phyloP scores from a whole-genome alignment of 2,113 vertebrate genomes.

The Lophura nycthemera region DNA sequence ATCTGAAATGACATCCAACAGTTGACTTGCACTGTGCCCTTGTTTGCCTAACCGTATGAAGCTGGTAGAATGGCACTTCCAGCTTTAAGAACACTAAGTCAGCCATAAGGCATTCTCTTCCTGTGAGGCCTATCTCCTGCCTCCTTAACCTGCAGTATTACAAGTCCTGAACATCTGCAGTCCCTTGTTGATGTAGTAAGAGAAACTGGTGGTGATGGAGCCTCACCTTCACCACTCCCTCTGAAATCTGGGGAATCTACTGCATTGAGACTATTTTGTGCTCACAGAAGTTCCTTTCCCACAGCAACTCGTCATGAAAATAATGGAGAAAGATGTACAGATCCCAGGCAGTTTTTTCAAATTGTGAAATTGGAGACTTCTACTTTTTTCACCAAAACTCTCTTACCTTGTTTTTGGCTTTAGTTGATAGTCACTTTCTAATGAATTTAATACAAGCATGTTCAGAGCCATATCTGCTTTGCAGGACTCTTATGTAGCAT shows the following conservation, averaged over 20 bases:
- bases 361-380: fast-evolving
- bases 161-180: background rate
- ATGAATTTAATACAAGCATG: background rate
- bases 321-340: background rate
- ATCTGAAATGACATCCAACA: background rate
- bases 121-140: background rate
- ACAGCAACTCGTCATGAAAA: background rate
- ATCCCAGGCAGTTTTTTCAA: background rate
- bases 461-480: background rate
- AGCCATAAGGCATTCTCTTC: background rate
- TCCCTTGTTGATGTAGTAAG: background rate
- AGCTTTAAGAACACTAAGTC: background rate
- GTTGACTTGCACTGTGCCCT: background rate
- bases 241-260: background rate
- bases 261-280: background rate
- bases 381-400: background rate
- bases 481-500: background rate
- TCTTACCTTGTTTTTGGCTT: background rate
- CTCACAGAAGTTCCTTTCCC: background rate
- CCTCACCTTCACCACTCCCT: background rate
- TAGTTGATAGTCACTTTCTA: background rate
- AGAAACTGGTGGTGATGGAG: background rate
- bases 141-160: background rate
- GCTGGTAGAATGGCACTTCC: background rate
- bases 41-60: background rate